A percentile compares a stretch with the other conserved stretches of the same genome.
Evolutionary conservation across 64 coral and sea anemone species (phyloP).

Genomic region (Acropora yongei): DNA sequence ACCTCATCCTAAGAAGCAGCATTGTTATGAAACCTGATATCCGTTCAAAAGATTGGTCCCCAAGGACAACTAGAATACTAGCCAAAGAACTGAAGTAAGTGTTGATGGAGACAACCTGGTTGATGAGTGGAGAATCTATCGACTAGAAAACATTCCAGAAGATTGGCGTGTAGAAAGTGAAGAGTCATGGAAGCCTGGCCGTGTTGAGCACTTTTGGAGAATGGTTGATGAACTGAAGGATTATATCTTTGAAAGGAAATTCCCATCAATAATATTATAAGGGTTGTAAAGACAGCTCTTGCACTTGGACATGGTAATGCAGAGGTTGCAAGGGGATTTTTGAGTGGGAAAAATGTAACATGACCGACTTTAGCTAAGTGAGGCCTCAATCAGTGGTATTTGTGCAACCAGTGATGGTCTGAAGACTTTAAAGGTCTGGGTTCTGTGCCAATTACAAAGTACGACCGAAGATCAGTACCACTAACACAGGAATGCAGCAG

Average conservation of each 20-base stretch:
- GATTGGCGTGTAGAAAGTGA: slow-evolving; percentile 41
- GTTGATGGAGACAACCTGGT: slow-evolving; percentile 52
- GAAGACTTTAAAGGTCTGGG: too few species aligned
- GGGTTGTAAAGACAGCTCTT: too few species aligned
- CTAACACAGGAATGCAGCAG: too few species aligned
- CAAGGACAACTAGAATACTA: slow-evolving; percentile 57
- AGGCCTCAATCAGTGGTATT: too few species aligned
- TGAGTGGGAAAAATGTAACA: too few species aligned
- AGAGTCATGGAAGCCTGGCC: slow-evolving; percentile 38
- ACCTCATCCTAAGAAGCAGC: slow-evolving; percentile 60
- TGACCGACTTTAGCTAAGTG: too few species aligned
- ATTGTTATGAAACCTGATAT: slow-evolving; percentile 42
- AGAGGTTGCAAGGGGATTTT: too few species aligned
- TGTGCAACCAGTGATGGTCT: too few species aligned
- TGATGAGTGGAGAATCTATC: slow-evolving; percentile 76
- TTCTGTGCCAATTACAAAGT: too few species aligned
- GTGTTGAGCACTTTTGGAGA: slow-evolving; percentile 60
- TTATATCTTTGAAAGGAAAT: neutral
- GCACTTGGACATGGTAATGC: too few species aligned
- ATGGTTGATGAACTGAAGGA: slow-evolving; percentile 52
- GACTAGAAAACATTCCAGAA: slow-evolving; percentile 65
- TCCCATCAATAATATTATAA: too few species aligned
- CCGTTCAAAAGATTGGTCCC: slow-evolving; percentile 64
- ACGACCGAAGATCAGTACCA: too few species aligned
- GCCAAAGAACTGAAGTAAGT: slow-evolving; percentile 54